phyloP scores from a whole-genome alignment of 1,140 invertebrate species.

The Drosophila willistoni region DNA sequence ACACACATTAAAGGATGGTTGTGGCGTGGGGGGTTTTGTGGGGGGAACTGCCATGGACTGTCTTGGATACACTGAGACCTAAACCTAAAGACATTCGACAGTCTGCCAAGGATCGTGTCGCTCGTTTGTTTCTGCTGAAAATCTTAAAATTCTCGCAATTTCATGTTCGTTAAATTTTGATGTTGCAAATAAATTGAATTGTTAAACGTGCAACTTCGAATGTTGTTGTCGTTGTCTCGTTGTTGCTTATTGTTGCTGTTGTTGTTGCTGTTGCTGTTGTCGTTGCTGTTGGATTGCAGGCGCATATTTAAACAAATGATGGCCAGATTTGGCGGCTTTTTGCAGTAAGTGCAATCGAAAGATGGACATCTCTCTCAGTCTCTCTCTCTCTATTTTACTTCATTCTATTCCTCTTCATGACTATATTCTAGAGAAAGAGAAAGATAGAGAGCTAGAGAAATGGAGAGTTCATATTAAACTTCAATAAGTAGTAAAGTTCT shows the following conservation, averaged over 20 bases:
- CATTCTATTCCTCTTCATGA: too few species aligned
- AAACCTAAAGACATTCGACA: conserved; percentile 58
- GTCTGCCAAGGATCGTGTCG: conserved; percentile 78
- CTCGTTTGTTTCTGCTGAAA: conserved; percentile 83
- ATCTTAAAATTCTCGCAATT: conserved; percentile 83
- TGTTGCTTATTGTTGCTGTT: conserved; percentile 20
- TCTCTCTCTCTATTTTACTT: not conserved
- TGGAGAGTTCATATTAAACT: too few species aligned
- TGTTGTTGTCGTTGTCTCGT: conserved; percentile 61
- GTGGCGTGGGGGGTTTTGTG: not conserved
- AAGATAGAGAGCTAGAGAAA: too few species aligned
- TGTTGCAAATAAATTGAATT: conserved; percentile 83
- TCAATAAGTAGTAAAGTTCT: too few species aligned
- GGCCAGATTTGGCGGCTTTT: conserved; percentile 75
- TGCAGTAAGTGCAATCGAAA: conserved; percentile 38
- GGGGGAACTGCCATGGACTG: conserved; percentile 5
- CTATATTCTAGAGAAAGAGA: too few species aligned
- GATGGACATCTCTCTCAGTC: conserved; percentile 59
- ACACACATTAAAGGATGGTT: conserved; percentile 19
- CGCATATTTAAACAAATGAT: conserved; percentile 83
- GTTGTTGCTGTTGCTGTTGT: conserved; percentile 31
- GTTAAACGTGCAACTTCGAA: conserved; percentile 82
- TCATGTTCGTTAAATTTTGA: conserved; percentile 83
- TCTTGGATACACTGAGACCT: conserved; percentile 23
- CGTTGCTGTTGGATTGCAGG: conserved; percentile 55